Base-by-base conservation (phyloP, 2,113 vertebrate species). In the Labeo catla region DNA sequence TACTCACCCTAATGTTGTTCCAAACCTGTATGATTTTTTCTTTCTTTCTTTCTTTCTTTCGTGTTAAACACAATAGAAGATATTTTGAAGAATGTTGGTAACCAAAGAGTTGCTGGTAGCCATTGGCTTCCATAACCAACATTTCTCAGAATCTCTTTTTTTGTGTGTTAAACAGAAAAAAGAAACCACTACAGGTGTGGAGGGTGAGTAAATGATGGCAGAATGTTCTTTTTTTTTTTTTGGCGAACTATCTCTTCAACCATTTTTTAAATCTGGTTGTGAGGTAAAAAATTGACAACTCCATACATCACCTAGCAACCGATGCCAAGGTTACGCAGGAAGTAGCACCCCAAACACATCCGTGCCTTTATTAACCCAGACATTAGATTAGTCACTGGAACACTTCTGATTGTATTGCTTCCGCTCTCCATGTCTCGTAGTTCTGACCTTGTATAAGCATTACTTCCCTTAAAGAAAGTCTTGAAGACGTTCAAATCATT, bases 231-330 rank as follows among this genome's bases (percentile, higher is more conserved):
- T 52, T 52, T 52, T 39, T 28, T 28, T 28, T 28, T 28, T 28
- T 28, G 52, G 4, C 16, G 15, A 16, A 16, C 57, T 59, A 59
- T 8, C 57, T 8, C 19, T 92, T 93, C 92, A 91, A 90, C 91
- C 91, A 88, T 93, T 93, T 91, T 85, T 91, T 94, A 93, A 94
- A 94, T 94, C 89, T 84, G 89, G 93, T 92, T 93, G 91, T 94
- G 92, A 94, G 93, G 93, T 94, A 3, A 92, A 93, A 92, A 77
- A 54, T 92, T 93, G 91, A 95, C 93, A 94, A 91, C 92, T 91
- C 89, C 93, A 93, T 91, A 89, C 87, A 94, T 95, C 91, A 92
- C 94, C 93, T 94, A 93, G 94, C 94, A 94, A 94, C 94, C 87
- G 84, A 81, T 88, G 90, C 90, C 91, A 93, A 90, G 90, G 89